phyloP scores from a whole-genome alignment of 2,797 vertebrate genomes.

The Argyrosomus regius region DNA sequence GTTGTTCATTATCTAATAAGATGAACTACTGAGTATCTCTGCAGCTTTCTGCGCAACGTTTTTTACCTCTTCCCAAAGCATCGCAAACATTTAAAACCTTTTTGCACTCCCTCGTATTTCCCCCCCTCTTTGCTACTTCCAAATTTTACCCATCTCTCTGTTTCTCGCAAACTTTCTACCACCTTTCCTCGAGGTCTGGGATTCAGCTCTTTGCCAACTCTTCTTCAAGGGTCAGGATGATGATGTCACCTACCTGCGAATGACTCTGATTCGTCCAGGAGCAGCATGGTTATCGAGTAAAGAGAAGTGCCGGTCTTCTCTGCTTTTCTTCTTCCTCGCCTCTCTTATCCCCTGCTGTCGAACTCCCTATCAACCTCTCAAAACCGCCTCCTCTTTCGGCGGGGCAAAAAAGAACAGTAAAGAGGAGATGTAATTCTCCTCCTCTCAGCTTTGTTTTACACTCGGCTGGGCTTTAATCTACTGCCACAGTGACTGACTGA shows the following conservation, averaged over 20 bases:
- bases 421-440: not conserved
- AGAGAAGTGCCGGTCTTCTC: slow-evolving; percentile 44
- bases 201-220: not conserved
- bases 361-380: slow-evolving; percentile 30
- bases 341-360: slow-evolving; percentile 6
- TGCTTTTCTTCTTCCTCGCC: slow-evolving; percentile 19
- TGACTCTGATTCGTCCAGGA: slow-evolving; percentile 79
- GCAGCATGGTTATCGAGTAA: slow-evolving; percentile 72
- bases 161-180: not conserved
- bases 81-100: not conserved
- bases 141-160: fast-evolving
- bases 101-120: not conserved
- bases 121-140: not conserved
- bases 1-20: not conserved
- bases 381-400: slow-evolving; percentile 3
- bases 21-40: not conserved
- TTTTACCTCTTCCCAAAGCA: slow-evolving; percentile 1
- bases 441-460: slow-evolving; percentile 19
- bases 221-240: not conserved
- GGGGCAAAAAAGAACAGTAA: not conserved
- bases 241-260: slow-evolving; percentile 76
- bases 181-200: not conserved
- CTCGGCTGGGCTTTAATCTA: slow-evolving; percentile 18
- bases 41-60: not conserved
- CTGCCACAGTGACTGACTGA: slow-evolving; percentile 63